Evolutionary conservation across 2,888 invertebrate genomes (phyloP).

Genomic region (Polyommatus iphigenia): DNA sequence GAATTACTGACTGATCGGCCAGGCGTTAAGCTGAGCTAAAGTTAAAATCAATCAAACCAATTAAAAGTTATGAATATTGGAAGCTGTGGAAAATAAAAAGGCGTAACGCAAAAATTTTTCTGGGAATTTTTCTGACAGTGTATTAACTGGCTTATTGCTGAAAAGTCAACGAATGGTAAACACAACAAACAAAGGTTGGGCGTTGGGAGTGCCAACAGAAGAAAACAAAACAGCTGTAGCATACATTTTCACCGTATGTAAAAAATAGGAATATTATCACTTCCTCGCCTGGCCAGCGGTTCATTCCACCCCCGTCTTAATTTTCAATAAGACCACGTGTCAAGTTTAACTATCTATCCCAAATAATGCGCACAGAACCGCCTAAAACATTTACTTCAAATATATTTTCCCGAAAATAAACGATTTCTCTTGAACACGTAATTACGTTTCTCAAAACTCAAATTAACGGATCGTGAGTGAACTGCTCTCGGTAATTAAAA

Average conservation of each 20-base stretch:
- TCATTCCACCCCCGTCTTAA: too few species aligned
- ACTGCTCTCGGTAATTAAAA: not conserved
- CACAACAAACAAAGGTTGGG: too few species aligned
- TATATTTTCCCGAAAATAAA: not conserved
- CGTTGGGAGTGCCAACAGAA: too few species aligned
- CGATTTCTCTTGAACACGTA: not conserved
- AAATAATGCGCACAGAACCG: too few species aligned
- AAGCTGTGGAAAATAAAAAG: not conserved
- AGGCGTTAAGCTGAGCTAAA: not conserved
- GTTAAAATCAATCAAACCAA: not conserved
- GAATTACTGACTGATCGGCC: not conserved
- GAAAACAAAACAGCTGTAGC: too few species aligned
- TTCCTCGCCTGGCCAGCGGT: too few species aligned
- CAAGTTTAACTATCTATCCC: too few species aligned
- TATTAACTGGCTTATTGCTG: not conserved
- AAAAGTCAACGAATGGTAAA: too few species aligned
- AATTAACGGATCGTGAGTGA: not conserved
- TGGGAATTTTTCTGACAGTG: not conserved
- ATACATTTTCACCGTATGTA: too few species aligned
- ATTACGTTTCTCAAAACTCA: not conserved
- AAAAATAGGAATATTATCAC: too few species aligned
- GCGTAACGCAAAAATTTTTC: not conserved
- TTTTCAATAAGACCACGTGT: too few species aligned
- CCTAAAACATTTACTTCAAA: not conserved
- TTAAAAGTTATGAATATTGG: not conserved